Percentiles rank a stretch among this genome's conserved stretches.
phyloP scores from a whole-genome alignment of 2,888 invertebrate genomes.

The Byasa hedistus region DNA sequence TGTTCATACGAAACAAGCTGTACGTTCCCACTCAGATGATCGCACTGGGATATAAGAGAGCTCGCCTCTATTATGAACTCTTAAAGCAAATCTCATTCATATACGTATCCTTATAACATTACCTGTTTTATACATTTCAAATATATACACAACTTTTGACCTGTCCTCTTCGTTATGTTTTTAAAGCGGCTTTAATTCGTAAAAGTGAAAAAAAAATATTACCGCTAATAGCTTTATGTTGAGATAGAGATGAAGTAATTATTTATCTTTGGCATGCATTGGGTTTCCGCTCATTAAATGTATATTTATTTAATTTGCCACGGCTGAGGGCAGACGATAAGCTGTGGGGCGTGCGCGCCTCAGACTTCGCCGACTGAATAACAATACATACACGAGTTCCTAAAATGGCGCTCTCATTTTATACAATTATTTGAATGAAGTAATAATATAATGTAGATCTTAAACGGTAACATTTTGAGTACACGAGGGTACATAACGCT shows the following conservation, averaged over 20 bases:
- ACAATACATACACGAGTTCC: conserved; percentile 64
- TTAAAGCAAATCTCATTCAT: conserved; percentile 51
- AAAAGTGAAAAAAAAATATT: not conserved
- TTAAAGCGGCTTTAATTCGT: not conserved
- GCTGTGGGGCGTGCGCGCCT: conserved; percentile 72
- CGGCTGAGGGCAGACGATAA: conserved; percentile 76
- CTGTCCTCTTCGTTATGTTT: no score
- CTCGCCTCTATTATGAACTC: conserved; percentile 32
- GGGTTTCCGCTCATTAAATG: conserved; percentile 78
- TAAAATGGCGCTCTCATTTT: conserved; percentile 63
- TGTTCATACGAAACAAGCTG: conserved; percentile 58
- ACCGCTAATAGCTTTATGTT: not conserved
- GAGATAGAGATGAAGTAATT: conserved; percentile 66
- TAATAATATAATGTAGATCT: conserved; percentile 38
- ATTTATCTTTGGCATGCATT: conserved; percentile 75
- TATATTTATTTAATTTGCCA: conserved; percentile 80
- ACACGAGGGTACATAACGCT: conserved; percentile 36
- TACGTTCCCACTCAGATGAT: conserved; percentile 66
- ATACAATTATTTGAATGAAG: conserved; percentile 33
- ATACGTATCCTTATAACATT: conserved; percentile 36
- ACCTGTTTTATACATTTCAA: not conserved
- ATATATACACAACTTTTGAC: conserved; percentile 2
- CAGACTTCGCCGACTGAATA: conserved; percentile 72
- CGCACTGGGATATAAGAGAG: conserved; percentile 47
- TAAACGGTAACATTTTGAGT: conserved; percentile 49